Percentiles rank a stretch among this genome's conserved stretches.
Evolutionary conservation across 2,888 invertebrate genomes (phyloP).

Genomic region (Drosophila nr. medialis): DNA sequence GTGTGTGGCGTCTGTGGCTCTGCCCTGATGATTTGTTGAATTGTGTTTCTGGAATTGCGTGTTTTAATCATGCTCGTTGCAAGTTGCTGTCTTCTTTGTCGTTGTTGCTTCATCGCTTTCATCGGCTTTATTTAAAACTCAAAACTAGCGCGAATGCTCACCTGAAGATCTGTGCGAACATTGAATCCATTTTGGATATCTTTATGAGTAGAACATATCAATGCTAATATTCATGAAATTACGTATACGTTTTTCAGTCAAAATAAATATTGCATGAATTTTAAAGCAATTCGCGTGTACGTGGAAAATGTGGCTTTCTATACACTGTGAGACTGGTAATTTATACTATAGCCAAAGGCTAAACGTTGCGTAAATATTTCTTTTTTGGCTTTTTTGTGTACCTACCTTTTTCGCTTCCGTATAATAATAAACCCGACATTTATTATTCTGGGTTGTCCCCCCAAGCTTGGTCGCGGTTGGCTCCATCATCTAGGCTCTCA

Average conservation of each 20-base stretch:
- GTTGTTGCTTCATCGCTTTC: slow-evolving; percentile 29
- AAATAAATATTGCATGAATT: neutral
- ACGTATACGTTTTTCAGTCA: neutral
- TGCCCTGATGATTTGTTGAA: slow-evolving; percentile 53
- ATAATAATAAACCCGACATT: neutral
- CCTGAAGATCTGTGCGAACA: slow-evolving; percentile 13
- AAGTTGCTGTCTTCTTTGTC: slow-evolving; percentile 18
- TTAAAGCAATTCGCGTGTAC: neutral
- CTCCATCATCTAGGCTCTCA: neutral
- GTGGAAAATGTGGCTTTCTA: neutral
- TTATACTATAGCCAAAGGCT: neutral
- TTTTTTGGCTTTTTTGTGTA: neutral
- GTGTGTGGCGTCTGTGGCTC: slow-evolving; percentile 56
- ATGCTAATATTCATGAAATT: neutral
- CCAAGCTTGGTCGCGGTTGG: neutral
- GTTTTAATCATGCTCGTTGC: slow-evolving; percentile 30
- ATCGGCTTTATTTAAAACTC: slow-evolving; percentile 50
- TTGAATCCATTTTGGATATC: neutral
- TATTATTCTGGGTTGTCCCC: neutral
- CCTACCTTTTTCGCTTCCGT: neutral
- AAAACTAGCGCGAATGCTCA: slow-evolving; percentile 41
- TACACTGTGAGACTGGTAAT: neutral
- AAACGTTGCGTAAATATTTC: neutral
- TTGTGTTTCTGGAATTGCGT: slow-evolving; percentile 42
- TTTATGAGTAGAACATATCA: neutral